Conservation (phyloP, 53 echinoderm and acorn worm genomes). For the Zoroaster sp. region DNA sequence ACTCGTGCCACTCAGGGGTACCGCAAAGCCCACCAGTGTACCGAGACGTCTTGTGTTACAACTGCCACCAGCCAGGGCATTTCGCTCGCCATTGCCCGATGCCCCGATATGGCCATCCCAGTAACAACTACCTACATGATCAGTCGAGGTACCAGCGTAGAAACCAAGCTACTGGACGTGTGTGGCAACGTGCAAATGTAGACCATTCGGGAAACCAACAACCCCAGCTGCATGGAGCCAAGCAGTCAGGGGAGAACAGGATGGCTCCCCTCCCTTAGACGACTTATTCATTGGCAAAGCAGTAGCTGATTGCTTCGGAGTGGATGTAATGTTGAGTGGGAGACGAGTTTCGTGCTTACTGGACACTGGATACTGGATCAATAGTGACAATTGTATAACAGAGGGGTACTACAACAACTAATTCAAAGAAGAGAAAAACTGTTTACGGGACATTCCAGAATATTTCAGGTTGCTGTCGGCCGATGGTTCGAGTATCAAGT, state of each 20-base stretch:
- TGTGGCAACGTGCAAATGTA: not conserved
- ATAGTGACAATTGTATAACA: constrained; percentile 1
- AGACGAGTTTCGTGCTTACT: constrained; percentile 11
- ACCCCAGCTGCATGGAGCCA: not conserved
- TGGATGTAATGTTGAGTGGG: not conserved
- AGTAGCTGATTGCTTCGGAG: constrained; percentile 18
- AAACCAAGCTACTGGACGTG: not conserved
- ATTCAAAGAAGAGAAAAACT: not conserved
- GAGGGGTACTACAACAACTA: not conserved
- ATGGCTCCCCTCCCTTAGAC: not conserved
- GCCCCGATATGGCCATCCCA: not conserved
- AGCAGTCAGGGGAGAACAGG: not conserved
- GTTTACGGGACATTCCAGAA: not conserved
- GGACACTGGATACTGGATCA: constrained; percentile 31
- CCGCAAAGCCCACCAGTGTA: not conserved
- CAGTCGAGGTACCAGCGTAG: not conserved
- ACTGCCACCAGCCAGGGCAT: not conserved
- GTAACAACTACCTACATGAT: not conserved
- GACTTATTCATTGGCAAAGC: not conserved
- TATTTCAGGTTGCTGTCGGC: constrained; percentile 5
- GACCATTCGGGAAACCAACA: not conserved
- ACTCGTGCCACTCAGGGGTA: not conserved
- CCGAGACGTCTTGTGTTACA: not conserved
- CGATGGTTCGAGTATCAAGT: not conserved
- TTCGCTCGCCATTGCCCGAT: not conserved